Conservation (phyloP, 2,797 vertebrate species). For the Hypotaenidia okinawae region DNA sequence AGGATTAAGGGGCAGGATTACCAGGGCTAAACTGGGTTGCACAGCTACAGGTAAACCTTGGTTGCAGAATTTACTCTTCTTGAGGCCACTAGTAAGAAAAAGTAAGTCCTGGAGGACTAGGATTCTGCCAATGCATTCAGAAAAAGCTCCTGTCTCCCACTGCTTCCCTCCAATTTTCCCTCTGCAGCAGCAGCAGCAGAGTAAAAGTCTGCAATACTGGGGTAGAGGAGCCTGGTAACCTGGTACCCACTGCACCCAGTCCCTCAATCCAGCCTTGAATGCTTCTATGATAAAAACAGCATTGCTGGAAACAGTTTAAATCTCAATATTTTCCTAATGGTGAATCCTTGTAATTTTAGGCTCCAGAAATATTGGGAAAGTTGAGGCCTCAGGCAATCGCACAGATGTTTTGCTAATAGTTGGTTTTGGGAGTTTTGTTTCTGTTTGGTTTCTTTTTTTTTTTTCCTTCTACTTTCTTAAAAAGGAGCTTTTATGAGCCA, state of each 20-base stretch:
- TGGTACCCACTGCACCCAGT: not conserved
- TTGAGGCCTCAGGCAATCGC: not conserved
- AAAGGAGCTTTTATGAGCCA: not conserved
- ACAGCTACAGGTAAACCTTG: not conserved
- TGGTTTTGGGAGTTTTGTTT: not conserved
- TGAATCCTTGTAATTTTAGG: not conserved
- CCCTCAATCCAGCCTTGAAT: not conserved
- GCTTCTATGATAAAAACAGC: not conserved
- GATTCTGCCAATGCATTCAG: not conserved
- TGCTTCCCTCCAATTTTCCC: not conserved
- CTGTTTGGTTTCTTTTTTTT: not conserved
- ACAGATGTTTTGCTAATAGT: not conserved
- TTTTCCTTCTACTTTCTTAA: not conserved
- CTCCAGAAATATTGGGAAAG: not conserved
- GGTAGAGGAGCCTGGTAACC: not conserved
- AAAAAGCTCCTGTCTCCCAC: rapidly evolving
- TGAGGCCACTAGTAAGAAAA: not conserved
- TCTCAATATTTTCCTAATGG: slow-evolving; percentile 1
- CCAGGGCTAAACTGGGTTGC: not conserved
- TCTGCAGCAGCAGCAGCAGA: not conserved
- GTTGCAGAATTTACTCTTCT: not conserved
- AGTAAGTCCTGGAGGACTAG: not conserved
- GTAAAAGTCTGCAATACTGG: not conserved
- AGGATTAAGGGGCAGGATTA: not conserved
- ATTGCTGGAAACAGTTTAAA: not conserved